These are phyloP conservation scores for Cotesia typhae DNA, from an alignment of 1,140 invertebrate species.

Conservation along the genomic window DNA sequence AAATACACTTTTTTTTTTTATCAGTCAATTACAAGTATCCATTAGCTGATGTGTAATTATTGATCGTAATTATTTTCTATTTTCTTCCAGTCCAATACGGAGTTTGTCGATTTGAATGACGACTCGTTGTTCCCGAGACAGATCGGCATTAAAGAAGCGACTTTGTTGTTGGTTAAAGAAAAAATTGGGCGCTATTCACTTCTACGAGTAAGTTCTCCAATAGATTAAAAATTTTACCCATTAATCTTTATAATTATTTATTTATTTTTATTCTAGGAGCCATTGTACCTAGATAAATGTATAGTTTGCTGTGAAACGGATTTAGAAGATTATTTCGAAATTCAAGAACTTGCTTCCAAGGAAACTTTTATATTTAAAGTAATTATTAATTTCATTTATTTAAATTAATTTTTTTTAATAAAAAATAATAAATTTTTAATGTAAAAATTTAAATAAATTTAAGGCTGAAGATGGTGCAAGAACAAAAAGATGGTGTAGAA, in stretches of 20 bases:
- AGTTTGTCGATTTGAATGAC: constrained; percentile 59
- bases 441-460: constrained; percentile 37
- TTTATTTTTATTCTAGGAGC: constrained; percentile 70
- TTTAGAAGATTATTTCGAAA: constrained; percentile 92
- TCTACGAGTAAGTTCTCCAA: constrained; percentile 70
- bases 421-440: constrained; percentile 1
- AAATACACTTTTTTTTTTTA: constrained; percentile 40
- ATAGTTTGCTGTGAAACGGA: constrained; percentile 89
- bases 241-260: constrained; percentile 6
- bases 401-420: not conserved
- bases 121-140: constrained; percentile 69
- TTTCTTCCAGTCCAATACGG: constrained; percentile 64
- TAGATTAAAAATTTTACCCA: constrained; percentile 30
- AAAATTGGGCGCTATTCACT: constrained; percentile 88
- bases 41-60: not conserved
- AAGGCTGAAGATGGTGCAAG: constrained; percentile 84
- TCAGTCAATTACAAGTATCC: not conserved
- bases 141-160: constrained; percentile 85
- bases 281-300: constrained; percentile 88
- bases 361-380: constrained; percentile 96
- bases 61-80: constrained; percentile 15
- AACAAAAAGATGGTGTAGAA: constrained; percentile 88
- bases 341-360: constrained; percentile 91
- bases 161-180: constrained; percentile 87
- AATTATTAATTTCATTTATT: constrained; percentile 36